Conservation (phyloP, 35 echinoderm and acorn worm species). For the Ophiothrix spiculata region DNA sequence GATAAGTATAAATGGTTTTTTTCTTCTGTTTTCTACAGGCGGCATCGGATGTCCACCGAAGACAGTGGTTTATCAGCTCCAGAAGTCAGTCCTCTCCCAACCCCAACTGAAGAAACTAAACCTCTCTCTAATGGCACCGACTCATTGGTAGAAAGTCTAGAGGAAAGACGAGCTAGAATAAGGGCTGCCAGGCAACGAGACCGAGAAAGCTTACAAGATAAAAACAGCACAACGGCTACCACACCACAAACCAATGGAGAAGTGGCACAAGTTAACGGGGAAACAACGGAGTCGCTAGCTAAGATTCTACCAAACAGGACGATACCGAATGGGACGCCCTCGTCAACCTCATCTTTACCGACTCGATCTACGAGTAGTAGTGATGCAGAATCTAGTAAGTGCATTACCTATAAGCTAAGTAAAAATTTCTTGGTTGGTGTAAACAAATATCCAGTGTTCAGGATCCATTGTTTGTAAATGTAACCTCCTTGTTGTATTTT, state of each 20-base stretch:
- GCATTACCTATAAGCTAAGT: too few species aligned
- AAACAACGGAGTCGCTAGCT: background rate
- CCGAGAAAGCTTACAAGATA: background rate
- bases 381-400: background rate
- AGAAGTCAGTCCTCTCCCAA: too few species aligned
- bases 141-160: background rate
- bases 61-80: too few species aligned
- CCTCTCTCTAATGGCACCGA: conserved; percentile 1
- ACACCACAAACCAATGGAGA: background rate
- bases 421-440: too few species aligned
- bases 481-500: too few species aligned
- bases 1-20: too few species aligned
- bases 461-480: too few species aligned
- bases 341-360: background rate
- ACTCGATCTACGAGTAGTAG: background rate
- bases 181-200: conserved; percentile 7
- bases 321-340: background rate
- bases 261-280: background rate
- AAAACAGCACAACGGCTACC: background rate
- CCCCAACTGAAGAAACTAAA: background rate
- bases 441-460: too few species aligned
- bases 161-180: conserved; percentile 22
- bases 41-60: too few species aligned
- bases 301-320: background rate
- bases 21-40: too few species aligned